Evolutionary conservation across 2,888 invertebrate genomes (phyloP).

Genomic region (Eilema sororculum): DNA sequence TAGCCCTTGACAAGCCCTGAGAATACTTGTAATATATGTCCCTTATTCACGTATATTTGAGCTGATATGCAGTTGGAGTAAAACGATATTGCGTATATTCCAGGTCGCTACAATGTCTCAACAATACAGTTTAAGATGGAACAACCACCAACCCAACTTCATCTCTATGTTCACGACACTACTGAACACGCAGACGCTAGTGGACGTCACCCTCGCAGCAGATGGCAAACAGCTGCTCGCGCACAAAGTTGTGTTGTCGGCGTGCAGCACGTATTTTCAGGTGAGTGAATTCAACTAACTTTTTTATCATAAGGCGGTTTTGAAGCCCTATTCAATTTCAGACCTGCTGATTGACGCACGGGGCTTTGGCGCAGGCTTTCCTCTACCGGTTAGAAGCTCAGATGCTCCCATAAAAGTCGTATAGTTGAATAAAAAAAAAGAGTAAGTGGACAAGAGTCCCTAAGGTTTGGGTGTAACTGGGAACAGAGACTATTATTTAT

Average conservation of each 20-base stretch:
- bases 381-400: no score
- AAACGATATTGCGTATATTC: not conserved
- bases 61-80: not conserved
- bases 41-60: not conserved
- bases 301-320: not conserved
- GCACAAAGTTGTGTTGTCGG: conserved; percentile 95
- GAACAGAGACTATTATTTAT: no score
- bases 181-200: conserved; percentile 93
- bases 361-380: not conserved
- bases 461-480: no score
- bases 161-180: conserved; percentile 95
- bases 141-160: conserved; percentile 97
- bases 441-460: no score
- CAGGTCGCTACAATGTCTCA: conserved; percentile 85
- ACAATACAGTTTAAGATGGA: conserved; percentile 95
- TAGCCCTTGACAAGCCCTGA: no score
- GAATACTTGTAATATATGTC: no score
- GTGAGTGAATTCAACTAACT: conserved; percentile 72
- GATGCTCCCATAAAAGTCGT: no score
- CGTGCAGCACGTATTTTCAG: conserved; percentile 97
- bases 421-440: no score
- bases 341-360: not conserved
- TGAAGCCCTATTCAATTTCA: no score
- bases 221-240: conserved; percentile 95
- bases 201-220: conserved; percentile 96